These are phyloP conservation scores for Sericinus montela DNA, from an alignment of 2,888 invertebrate species.

Conservation along the genomic window DNA sequence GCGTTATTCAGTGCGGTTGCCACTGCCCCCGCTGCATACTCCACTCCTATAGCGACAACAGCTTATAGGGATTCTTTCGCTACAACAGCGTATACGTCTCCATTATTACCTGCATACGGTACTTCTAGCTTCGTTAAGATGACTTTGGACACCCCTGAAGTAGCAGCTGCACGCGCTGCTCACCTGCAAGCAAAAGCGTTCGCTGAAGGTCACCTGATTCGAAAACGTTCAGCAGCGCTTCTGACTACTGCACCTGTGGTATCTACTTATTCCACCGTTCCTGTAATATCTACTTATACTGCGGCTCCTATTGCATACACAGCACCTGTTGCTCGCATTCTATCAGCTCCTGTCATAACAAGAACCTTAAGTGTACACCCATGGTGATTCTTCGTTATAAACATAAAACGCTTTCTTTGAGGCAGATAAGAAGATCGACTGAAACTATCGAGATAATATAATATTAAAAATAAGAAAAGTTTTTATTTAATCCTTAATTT, in stretches of 20 bases:
- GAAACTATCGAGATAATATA: constrained; percentile 37
- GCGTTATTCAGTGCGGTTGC: constrained; percentile 26
- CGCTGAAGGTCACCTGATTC: constrained; percentile 51
- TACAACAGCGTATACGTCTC: constrained; percentile 28
- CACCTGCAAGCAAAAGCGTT: not conserved
- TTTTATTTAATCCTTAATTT: too few relatives aligned
- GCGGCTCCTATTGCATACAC: constrained; percentile 43
- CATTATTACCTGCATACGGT: constrained; percentile 14
- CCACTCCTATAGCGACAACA: constrained; percentile 26
- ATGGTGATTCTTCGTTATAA: constrained; percentile 53
- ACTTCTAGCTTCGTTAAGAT: not conserved
- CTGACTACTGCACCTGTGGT: constrained; percentile 32
- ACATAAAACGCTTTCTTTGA: constrained; percentile 42
- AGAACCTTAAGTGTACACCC: constrained; percentile 57
- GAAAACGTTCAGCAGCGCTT: constrained; percentile 56
- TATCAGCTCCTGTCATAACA: constrained; percentile 43
- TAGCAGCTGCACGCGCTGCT: not conserved
- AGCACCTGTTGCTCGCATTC: constrained; percentile 36
- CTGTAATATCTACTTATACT: constrained; percentile 43
- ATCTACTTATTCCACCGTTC: constrained; percentile 31
- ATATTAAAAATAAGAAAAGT: too few relatives aligned
- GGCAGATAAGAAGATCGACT: constrained; percentile 52
- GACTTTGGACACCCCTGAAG: too few relatives aligned
- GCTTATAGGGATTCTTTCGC: constrained; percentile 24
- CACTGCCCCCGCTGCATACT: constrained; percentile 29